A percentile compares a stretch with the other conserved stretches of the same genome.
phyloP scores from a whole-genome alignment of 2,888 invertebrate species.

The Dyspetes luteomarginatus region DNA sequence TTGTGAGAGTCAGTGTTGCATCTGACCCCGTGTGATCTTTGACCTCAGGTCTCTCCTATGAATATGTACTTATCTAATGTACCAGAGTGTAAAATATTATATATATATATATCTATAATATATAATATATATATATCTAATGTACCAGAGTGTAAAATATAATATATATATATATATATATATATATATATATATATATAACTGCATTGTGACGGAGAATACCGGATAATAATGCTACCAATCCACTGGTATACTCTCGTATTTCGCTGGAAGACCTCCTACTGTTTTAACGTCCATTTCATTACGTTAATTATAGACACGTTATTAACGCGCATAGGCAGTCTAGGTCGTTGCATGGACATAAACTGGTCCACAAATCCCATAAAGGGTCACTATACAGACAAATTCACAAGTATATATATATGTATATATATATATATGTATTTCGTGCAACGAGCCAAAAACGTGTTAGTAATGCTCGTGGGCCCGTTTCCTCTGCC shows the following conservation, averaged over 20 bases:
- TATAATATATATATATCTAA: too few relatives aligned
- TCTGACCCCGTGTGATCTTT: too few relatives aligned
- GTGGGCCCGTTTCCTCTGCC: not conserved
- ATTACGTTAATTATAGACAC: conserved; percentile 72
- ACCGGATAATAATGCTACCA: conserved; percentile 22
- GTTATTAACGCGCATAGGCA: conserved; percentile 71
- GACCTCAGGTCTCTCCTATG: too few relatives aligned
- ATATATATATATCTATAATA: not conserved
- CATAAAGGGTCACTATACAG: conserved; percentile 32
- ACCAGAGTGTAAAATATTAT: too few relatives aligned
- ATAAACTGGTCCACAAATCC: conserved; percentile 37
- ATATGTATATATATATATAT: not conserved
- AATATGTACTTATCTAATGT: too few relatives aligned
- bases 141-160: too few relatives aligned
- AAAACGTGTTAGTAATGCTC: conserved; percentile 45
- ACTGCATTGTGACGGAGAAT: not conserved
- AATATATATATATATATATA: not conserved
- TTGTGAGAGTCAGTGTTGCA: too few relatives aligned
- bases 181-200: not conserved
- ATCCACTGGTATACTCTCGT: not conserved
- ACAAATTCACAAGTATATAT: not conserved
- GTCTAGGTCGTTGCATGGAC: conserved; percentile 49
- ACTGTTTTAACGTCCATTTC: conserved; percentile 27
- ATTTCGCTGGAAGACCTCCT: conserved; percentile 5
- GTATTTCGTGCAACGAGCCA: conserved; percentile 20